Base-by-base conservation (phyloP, 2,797 vertebrate genomes). In the Phrynocephalus guinanensis region DNA sequence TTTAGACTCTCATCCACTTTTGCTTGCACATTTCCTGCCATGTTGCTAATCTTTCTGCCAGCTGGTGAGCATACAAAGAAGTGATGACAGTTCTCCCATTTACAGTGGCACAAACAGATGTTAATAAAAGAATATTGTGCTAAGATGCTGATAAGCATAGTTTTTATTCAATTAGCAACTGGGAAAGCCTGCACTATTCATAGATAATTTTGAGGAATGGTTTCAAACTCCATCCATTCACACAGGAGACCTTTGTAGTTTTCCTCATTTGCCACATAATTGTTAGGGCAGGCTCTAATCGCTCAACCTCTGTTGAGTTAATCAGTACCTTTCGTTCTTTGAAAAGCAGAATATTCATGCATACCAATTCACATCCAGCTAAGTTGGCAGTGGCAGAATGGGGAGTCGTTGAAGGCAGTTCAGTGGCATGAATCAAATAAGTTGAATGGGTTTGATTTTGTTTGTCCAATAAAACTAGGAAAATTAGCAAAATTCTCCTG, bases 181-280 rank as follows among this genome's bases (percentile, higher is more conserved):
- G 90, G 88, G 30, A 84, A 78, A 30, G n/a, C 73, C 66, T 83
- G 52, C 50, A 76, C 83, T 86, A 48, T 84, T 93, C 90, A 89
- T 28, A 82, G 5, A 73, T 82, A 44, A 28, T 89, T 91, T 89
- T 88, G 90, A 87, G 85, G 89, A 92, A 88, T 18, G 0, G 1
- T 85, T 89, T 90, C 83, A 91, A 92, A 92, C 75, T 85, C 60
- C 24, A 38, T 68, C 86, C 89, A 76, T 93, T 91, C 84, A 94
- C 87, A 81, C 86, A 67, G 73, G 38, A 70, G 90, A 80, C 88
- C 77, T 90, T 90, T 90, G 92, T 77, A 83, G 52, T 60, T 89
- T 87, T 93, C 80, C 85, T 90, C 83, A 94, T 93, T 87, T 92
- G 84, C 91, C 88, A 76, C 88, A 68, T 91, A 91, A 90, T 91